phyloP scores from a whole-genome alignment of 2,888 invertebrate species.

The Heliconius erato region DNA sequence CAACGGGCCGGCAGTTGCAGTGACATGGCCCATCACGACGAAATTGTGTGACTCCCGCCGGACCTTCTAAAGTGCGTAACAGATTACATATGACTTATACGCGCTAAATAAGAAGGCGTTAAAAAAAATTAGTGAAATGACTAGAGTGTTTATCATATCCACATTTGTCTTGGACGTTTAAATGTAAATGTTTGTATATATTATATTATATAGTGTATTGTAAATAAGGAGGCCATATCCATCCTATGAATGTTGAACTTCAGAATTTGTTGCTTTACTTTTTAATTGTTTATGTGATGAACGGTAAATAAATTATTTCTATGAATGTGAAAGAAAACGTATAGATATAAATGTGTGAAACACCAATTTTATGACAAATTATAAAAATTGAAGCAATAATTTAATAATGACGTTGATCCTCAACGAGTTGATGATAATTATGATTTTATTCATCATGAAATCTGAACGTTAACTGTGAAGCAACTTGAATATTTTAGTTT shows the following conservation, averaged over 20 bases:
- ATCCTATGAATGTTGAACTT: slow-evolving; percentile 63
- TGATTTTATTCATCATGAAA: not conserved
- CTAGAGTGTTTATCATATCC: slow-evolving; percentile 43
- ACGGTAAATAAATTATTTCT: not conserved
- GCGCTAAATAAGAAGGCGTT: slow-evolving; percentile 54
- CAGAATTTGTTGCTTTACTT: not conserved
- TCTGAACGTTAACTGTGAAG: not conserved
- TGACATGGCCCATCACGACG: slow-evolving; percentile 81
- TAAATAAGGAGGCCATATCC: slow-evolving; percentile 78
- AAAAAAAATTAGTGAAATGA: slow-evolving; percentile 44
- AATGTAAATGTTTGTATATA: slow-evolving; percentile 75
- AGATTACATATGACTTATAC: slow-evolving; percentile 72
- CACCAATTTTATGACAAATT: slow-evolving; percentile 31
- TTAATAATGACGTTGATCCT: not conserved
- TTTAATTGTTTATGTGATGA: not conserved
- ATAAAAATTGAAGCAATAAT: slow-evolving; percentile 9
- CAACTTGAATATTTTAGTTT: slow-evolving; percentile 32
- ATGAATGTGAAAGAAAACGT: not conserved
- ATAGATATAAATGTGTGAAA: slow-evolving; percentile 19
- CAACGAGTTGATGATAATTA: not conserved
- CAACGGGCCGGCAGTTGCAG: slow-evolving; percentile 85
- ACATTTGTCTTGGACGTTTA: slow-evolving; percentile 49
- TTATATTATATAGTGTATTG: slow-evolving; percentile 52
- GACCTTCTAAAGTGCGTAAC: slow-evolving; percentile 83
- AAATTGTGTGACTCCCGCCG: slow-evolving; percentile 85